Percentiles rank a stretch among this genome's conserved stretches.
These are phyloP conservation scores for Drosophila picticornis DNA, from an alignment of 2,888 invertebrate species.

Conservation along the genomic window DNA sequence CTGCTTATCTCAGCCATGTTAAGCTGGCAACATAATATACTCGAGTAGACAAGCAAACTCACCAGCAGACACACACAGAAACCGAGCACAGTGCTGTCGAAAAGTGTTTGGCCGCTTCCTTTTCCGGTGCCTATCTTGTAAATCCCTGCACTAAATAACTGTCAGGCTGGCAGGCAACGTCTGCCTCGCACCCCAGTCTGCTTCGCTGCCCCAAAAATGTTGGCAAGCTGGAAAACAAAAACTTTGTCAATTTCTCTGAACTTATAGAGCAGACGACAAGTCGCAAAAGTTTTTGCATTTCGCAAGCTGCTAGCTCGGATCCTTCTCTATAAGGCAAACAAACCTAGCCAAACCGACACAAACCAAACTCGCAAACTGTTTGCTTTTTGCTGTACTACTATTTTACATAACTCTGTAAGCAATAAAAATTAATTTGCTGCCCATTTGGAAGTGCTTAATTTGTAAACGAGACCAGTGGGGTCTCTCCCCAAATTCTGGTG, in stretches of 20 bases:
- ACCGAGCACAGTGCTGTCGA: conserved; percentile 18
- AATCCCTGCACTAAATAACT: conserved; percentile 78
- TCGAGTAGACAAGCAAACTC: conserved; percentile 14
- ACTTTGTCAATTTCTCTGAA: conserved; percentile 71
- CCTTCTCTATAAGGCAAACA: conserved; percentile 15
- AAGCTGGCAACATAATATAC: conserved; percentile 70
- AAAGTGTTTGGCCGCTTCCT: conserved; percentile 71
- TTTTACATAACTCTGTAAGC: conserved; percentile 79
- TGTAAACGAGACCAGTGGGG: conserved; percentile 79
- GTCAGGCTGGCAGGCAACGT: conserved; percentile 45
- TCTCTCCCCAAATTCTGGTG: conserved; percentile 42
- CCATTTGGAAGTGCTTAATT: conserved; percentile 82
- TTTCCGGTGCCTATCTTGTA: conserved; percentile 70
- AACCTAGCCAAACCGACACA: conserved; percentile 15
- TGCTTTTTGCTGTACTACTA: conserved; percentile 33
- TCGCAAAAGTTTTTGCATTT: conserved; percentile 73
- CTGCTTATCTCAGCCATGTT: conserved; percentile 53
- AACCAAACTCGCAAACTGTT: conserved; percentile 40
- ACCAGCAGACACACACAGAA: conserved; percentile 5
- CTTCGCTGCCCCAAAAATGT: conserved; percentile 19
- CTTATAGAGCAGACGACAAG: conserved; percentile 46
- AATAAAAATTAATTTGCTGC: conserved; percentile 81
- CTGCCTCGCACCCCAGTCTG: not conserved
- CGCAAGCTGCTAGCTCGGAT: conserved; percentile 17
- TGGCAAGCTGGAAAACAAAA: conserved; percentile 37